Evolutionary conservation across 2,113 vertebrate genomes (phyloP).

Genomic region (Calypte anna): DNA sequence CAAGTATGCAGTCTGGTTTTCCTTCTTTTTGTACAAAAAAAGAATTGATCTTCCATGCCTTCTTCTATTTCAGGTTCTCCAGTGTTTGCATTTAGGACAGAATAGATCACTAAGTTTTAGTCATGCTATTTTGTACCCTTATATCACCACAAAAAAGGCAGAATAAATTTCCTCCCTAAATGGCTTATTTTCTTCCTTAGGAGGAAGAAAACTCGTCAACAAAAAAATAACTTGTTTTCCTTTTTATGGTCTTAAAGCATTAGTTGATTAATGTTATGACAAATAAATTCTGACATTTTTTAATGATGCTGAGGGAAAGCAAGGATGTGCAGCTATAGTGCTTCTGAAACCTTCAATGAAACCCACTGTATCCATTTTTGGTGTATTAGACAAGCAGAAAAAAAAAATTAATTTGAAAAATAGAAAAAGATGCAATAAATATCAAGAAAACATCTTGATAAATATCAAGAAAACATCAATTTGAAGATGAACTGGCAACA

Average conservation of each 20-base stretch:
- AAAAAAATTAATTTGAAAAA: slow-evolving; percentile 14
- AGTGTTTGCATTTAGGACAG: background rate
- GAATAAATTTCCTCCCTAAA: background rate
- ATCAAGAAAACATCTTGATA: slow-evolving; percentile 10
- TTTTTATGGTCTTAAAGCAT: background rate
- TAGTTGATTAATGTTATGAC: background rate
- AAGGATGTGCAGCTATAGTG: background rate
- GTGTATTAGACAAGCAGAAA: background rate
- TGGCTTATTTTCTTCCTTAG: background rate
- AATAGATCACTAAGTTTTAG: background rate
- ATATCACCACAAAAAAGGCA: background rate
- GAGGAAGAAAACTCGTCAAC: background rate
- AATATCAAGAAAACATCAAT: slow-evolving; percentile 16
- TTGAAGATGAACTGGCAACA: background rate
- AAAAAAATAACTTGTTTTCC: background rate
- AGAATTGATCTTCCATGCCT: background rate
- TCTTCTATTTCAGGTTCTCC: background rate
- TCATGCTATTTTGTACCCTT: background rate
- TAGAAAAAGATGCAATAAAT: slow-evolving; percentile 18
- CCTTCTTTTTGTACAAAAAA: background rate
- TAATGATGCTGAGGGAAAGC: background rate
- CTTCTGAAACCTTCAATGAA: slow-evolving; percentile 17
- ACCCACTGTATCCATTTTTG: slow-evolving; percentile 12
- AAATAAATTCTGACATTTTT: slow-evolving; percentile 25
- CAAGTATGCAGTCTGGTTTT: background rate